Evolutionary conservation across 2,797 vertebrate genomes (phyloP), one percentile per base, ranked within the genome.

Genomic region (Eulemur rubriventer): DNA sequence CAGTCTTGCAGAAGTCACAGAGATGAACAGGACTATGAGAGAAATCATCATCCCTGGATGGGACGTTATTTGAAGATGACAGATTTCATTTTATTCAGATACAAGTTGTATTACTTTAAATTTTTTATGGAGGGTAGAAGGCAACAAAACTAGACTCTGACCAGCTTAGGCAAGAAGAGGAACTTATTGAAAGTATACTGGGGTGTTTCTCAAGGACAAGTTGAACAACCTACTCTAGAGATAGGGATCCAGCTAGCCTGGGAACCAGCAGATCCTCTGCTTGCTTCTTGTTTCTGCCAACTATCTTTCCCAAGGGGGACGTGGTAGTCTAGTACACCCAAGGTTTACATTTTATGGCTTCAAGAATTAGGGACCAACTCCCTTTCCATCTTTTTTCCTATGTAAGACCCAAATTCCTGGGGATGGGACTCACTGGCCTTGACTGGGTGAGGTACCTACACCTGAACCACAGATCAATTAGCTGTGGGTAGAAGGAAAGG

Each of bases 101-200:
- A 72, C 22, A 86, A 92, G 13, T 61, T 84, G 6, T 67, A 38
- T 81, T 76, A 63, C 20, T 82, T 96, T 67, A 85, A 50, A 80
- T 93, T 84, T 73, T 28, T 38, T 63, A 14, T 18, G 8, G 7
- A 2, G 0, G 43, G 26, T 2, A 65, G 38, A 75, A 80, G 57
- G 12, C 70, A 95, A 76, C 16, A 55, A 97, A 89, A 83, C 17
- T 18, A 86, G 35, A 94, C n/a, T 80, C 24, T 85, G 48, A 86
- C 9, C 38, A 79, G 43, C 10, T 86, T 86, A 89, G 33, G 30
- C 73, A 91, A 95, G 67, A 55, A 28, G 11, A 20, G 41, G 57
- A 92, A 76, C 26, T 76, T 94, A 82, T 3, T 78, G 52, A 83
- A 90, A 41, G 33, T 75, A 43, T 13, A 35, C 3, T 33, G 41